Percentiles rank a stretch among this genome's conserved stretches.
Conservation (phyloP, 2,797 vertebrate genomes). For the Vultur gryphus region DNA sequence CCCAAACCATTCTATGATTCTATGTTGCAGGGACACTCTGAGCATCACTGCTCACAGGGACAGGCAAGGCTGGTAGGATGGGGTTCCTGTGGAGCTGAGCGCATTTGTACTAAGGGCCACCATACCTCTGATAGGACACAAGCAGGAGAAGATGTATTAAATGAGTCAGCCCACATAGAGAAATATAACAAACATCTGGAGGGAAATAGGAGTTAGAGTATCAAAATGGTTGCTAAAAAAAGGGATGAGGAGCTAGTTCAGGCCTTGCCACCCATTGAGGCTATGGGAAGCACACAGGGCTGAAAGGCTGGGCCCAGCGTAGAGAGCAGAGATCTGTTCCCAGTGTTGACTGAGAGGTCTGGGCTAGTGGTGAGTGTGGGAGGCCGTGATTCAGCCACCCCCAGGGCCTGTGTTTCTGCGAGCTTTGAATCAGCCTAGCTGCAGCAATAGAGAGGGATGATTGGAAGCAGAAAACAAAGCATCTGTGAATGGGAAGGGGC, state of each 20-base stretch:
- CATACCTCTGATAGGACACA: neutral
- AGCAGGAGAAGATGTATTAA: neutral
- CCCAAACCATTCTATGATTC: too few relatives aligned
- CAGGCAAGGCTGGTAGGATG: neutral
- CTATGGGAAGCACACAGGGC: neutral
- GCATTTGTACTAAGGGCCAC: accelerated
- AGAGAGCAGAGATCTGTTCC: neutral
- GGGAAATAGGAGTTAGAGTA: neutral
- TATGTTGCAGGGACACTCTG: neutral
- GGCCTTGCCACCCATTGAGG: neutral
- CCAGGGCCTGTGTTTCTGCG: neutral
- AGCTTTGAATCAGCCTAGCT: neutral
- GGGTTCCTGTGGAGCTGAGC: accelerated
- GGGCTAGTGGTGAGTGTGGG: neutral
- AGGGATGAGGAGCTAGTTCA: neutral
- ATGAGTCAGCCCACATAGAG: neutral
- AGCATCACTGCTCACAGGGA: neutral
- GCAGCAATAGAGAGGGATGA: neutral
- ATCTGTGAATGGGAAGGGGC: neutral
- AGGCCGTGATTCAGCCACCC: neutral
- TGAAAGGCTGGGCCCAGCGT: neutral
- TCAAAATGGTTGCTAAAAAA: neutral
- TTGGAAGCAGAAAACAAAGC: neutral
- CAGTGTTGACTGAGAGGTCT: neutral
- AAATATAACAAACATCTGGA: neutral